Conservation (phyloP, 2,113 vertebrate genomes). For the Colinus virginianus region DNA sequence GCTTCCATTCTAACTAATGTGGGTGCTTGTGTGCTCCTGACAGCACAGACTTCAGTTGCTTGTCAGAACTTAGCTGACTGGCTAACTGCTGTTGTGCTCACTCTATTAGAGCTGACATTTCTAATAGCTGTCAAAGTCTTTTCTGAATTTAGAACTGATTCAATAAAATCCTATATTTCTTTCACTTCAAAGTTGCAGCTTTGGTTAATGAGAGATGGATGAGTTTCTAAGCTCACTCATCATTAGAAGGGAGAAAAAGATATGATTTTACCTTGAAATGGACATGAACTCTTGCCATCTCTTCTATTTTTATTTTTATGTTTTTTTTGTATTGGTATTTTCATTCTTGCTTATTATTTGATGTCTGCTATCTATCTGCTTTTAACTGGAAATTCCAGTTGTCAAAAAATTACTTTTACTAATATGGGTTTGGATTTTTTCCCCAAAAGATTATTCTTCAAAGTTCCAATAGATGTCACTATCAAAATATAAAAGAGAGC, state of each 20-base stretch:
- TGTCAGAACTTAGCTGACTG: not conserved
- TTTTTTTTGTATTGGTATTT: not conserved
- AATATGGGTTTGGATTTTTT: not conserved
- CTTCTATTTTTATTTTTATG: no score
- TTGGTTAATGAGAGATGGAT: not conserved
- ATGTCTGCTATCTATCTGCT: not conserved
- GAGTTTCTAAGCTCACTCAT: not conserved
- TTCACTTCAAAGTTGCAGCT: not conserved
- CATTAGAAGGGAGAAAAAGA: not conserved
- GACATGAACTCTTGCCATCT: not conserved
- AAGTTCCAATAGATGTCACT: conserved; percentile 84
- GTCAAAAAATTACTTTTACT: not conserved
- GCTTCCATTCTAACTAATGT: not conserved
- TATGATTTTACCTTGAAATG: not conserved
- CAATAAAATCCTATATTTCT: not conserved
- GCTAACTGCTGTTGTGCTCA: not conserved
- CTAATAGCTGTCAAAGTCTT: not conserved
- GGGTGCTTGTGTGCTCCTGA: not conserved
- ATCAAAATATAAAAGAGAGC: conserved; percentile 79
- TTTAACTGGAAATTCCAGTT: not conserved
- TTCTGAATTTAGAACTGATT: rapidly evolving
- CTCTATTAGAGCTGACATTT: not conserved
- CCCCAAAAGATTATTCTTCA: conserved; percentile 51
- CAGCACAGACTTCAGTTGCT: not conserved
- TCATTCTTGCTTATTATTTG: not conserved